These are phyloP conservation scores for Morpho helenor DNA, from an alignment of 2,888 invertebrate species.

Conservation along the genomic window DNA sequence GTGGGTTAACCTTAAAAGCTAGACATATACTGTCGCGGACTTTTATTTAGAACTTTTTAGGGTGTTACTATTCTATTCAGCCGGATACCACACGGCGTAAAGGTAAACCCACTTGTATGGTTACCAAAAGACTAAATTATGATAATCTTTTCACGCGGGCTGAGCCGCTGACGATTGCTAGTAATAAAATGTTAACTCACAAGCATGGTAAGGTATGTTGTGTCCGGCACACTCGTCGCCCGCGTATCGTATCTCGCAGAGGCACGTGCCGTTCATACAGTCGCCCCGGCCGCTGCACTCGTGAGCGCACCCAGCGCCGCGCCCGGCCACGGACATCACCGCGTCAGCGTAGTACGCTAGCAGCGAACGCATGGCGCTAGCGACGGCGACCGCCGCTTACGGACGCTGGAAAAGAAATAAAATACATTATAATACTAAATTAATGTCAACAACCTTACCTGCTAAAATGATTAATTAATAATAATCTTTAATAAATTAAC, in stretches of 20 bases:
- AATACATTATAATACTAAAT: neutral
- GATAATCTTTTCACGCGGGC: no score
- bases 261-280: constrained; percentile 94
- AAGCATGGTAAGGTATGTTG: constrained; percentile 88
- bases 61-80: no score
- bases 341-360: constrained; percentile 72
- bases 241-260: constrained; percentile 93
- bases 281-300: constrained; percentile 95
- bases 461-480: no score
- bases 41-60: no score
- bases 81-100: no score
- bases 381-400: constrained; percentile 51
- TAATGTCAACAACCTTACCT: neutral
- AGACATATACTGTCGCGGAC: no score
- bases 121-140: no score
- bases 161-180: no score
- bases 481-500: no score
- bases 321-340: constrained; percentile 61
- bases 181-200: constrained; percentile 36
- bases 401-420: constrained; percentile 37
- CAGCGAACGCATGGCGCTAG: constrained; percentile 69
- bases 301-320: constrained; percentile 81
- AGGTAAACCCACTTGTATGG: no score
- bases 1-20: no score
- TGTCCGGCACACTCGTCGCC: constrained; percentile 91